Evolutionary conservation across 2,888 invertebrate species (phyloP).

Genomic region (Nomada fucata): DNA sequence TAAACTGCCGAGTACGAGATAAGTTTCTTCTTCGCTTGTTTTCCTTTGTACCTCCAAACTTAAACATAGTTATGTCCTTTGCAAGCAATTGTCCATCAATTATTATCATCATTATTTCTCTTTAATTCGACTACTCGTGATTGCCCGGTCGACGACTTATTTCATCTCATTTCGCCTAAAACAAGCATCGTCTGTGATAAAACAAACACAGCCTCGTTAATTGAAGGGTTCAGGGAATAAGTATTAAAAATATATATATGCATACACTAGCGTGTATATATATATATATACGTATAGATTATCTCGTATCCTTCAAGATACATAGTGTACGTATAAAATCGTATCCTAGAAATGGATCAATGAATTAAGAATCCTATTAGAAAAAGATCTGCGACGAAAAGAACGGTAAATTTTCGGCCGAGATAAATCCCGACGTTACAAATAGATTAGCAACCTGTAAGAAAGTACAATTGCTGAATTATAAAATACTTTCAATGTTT

Average conservation of each 20-base stretch:
- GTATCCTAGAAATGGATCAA: conserved; percentile 68
- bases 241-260: conserved; percentile 74
- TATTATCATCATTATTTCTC: not conserved
- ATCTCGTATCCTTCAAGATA: conserved; percentile 48
- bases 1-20: conserved; percentile 63
- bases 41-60: conserved; percentile 67
- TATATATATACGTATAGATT: not conserved
- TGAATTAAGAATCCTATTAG: conserved; percentile 45
- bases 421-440: conserved; percentile 55
- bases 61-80: conserved; percentile 56
- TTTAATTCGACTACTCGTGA: conserved; percentile 62
- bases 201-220: conserved; percentile 76
- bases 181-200: conserved; percentile 62
- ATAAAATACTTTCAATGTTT: conserved; percentile 73
- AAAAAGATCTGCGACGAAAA: conserved; percentile 20
- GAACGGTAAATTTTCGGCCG: conserved; percentile 55
- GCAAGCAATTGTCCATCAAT: conserved; percentile 60
- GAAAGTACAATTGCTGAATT: conserved; percentile 60
- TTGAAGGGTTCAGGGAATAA: conserved; percentile 75
- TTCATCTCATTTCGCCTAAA: conserved; percentile 45
- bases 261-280: not conserved
- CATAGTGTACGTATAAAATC: conserved; percentile 71
- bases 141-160: conserved; percentile 63
- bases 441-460: conserved; percentile 50
- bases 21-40: conserved; percentile 35